Evolutionary conservation across 2,113 vertebrate genomes (phyloP).

Genomic region (Rhinoptilus africanus): DNA sequence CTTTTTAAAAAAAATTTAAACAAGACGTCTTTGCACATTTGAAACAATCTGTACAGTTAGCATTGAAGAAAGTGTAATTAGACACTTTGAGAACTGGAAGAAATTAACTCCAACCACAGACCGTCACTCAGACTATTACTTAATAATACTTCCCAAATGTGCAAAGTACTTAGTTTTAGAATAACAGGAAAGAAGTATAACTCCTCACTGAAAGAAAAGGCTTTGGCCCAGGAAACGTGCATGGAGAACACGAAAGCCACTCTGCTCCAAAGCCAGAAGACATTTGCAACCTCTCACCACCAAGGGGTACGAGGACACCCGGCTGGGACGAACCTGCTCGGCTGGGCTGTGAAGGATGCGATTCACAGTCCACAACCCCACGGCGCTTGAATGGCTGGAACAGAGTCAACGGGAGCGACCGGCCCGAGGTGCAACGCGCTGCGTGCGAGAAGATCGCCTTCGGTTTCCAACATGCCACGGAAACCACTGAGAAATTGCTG

Average conservation of each 20-base stretch:
- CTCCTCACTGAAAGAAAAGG: not conserved
- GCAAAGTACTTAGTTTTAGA: conserved; percentile 53
- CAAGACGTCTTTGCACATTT: not conserved
- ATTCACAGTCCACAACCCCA: not conserved
- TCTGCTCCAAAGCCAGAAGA: not conserved
- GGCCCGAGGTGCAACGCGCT: not conserved
- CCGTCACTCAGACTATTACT: conserved; percentile 17
- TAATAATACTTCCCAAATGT: conserved; percentile 62
- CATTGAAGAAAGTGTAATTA: conserved; percentile 26
- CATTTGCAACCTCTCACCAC: not conserved
- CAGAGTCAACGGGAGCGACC: not conserved
- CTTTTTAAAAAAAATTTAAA: not conserved
- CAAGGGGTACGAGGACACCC: accelerated
- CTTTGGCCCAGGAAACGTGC: accelerated
- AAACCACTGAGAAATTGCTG: conserved; percentile 76
- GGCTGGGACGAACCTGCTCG: not conserved
- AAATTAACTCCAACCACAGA: conserved; percentile 45
- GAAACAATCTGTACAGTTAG: conserved; percentile 9
- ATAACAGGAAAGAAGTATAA: conserved; percentile 45
- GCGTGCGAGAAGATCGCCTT: not conserved
- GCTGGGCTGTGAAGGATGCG: not conserved
- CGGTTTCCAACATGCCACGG: conserved; percentile 38
- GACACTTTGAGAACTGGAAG: conserved; percentile 52
- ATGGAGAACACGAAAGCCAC: accelerated
- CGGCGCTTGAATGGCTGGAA: not conserved